Evolutionary conservation across 1,140 invertebrate genomes (phyloP).

Genomic region (Drosophila parabipectinata): DNA sequence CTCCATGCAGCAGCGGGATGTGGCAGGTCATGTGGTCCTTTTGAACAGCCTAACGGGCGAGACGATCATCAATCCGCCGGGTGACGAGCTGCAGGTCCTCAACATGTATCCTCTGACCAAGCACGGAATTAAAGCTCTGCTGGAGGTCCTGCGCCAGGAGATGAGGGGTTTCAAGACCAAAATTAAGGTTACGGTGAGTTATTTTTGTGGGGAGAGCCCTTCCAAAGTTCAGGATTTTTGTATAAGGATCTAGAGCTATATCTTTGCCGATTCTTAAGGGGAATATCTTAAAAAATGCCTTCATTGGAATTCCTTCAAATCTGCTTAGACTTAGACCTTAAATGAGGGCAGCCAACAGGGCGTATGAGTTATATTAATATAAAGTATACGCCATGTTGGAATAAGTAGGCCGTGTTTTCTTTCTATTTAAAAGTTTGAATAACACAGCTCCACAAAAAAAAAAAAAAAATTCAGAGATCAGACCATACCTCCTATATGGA

Average conservation of each 20-base stretch:
- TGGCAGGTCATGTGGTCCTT: constrained; percentile 88
- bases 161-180: constrained; percentile 85
- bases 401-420: too few species aligned
- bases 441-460: too few species aligned
- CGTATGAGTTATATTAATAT: neutral
- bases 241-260: too few species aligned
- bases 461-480: too few species aligned
- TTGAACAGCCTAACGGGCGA: constrained; percentile 74
- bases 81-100: constrained; percentile 42
- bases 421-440: too few species aligned
- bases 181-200: constrained; percentile 86
- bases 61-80: constrained; percentile 45
- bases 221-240: too few species aligned
- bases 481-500: too few species aligned
- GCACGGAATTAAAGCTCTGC: constrained; percentile 86
- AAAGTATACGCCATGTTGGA: neutral
- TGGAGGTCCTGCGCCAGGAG: constrained; percentile 86
- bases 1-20: constrained; percentile 87
- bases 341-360: neutral
- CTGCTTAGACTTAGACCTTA: too few species aligned
- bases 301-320: too few species aligned
- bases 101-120: constrained; percentile 86
- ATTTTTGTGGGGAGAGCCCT: too few species aligned
- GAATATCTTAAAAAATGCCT: too few species aligned
- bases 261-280: too few species aligned